Evolutionary conservation across 2,888 invertebrate species (phyloP), one percentile per base, ranked within the genome.

Genomic region (Athalia rosae): DNA sequence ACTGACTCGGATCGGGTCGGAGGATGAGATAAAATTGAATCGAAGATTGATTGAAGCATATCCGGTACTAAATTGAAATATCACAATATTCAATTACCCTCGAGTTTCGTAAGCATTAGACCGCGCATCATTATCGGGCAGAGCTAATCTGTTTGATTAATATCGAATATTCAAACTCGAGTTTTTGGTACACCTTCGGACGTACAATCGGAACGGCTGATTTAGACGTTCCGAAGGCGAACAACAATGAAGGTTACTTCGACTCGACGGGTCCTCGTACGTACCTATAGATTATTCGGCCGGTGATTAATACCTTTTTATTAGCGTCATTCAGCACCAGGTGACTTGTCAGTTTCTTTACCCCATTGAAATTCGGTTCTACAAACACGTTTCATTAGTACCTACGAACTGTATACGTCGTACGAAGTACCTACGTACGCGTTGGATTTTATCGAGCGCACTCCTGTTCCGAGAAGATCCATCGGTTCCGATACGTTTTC

Each of bases 291-390:
- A 77, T 77, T 69, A 69, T 62, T 61, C 48, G 13, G 62, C 47
- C 9, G 56, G 61, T 77, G 77, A 77, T 77, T 77, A 77, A 77
- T 77, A 73, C 61, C 50, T 71, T 77, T 77, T 77, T 77, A 77
- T 77, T 73, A 77, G 62, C 58, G 62, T 53, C 48, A 74, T 77
- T 77, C 77, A 77, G 15, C 69, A 62, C 9, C 53, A 61, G 62
- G 62, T 77, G 77, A 77, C 77, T 77, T 77, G 77, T 73, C 50
- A 41, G 13, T 62, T 73, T 77, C 43, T 15, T 48, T 41, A 56
- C 58, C 15, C 15, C 28, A 41, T 41, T 63, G 4, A 41, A 43
- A 53, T n/a, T 28, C 28, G 28, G 28, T 28, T 28, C 28, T 28
- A 28, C 28, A 28, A 28, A 28, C 28, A 28, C 28, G 28, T 28